Percentiles rank a stretch among this genome's conserved stretches.
These are phyloP conservation scores for Teinopalpus imperialis DNA, from an alignment of 2,888 invertebrate species.

Conservation along the genomic window DNA sequence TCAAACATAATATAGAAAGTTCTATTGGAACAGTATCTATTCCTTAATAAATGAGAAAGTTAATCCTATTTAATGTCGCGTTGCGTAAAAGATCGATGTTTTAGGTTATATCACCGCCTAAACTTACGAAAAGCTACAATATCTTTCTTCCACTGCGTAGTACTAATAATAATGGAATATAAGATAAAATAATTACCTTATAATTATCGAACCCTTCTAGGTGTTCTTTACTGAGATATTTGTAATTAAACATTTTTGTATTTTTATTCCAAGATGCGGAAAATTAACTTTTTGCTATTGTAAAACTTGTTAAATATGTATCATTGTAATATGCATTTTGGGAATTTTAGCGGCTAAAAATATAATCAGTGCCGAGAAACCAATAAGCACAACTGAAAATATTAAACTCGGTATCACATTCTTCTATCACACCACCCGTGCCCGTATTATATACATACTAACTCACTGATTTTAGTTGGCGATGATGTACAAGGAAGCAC, in stretches of 20 bases:
- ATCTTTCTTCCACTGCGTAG: background rate
- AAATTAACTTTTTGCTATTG: constrained; percentile 17
- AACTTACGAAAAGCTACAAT: background rate
- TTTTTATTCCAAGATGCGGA: constrained; percentile 31
- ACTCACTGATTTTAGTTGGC: too few relatives aligned
- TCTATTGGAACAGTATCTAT: too few relatives aligned
- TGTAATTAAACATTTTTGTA: constrained; percentile 82
- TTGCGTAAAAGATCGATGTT: constrained; percentile 52
- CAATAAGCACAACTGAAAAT: constrained; percentile 4
- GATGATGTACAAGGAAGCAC: constrained; percentile 8
- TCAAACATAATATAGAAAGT: background rate
- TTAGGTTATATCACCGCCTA: constrained; percentile 42
- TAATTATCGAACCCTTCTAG: constrained; percentile 97
- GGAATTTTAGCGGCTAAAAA: background rate
- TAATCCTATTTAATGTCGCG: constrained; percentile 37
- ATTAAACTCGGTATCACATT: constrained; percentile 4
- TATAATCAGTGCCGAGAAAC: constrained; percentile 3
- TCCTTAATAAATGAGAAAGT: constrained; percentile 9
- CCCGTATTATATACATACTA: constrained; percentile 9
- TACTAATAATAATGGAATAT: too few relatives aligned
- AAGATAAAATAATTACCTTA: constrained; percentile 86
- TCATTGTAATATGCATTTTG: constrained; percentile 14
- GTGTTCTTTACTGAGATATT: constrained; percentile 92
- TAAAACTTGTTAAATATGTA: too few relatives aligned
- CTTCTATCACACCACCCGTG: constrained; percentile 5